Conservation (phyloP, 2,888 invertebrate genomes). For the Ochropleura leucogaster region DNA sequence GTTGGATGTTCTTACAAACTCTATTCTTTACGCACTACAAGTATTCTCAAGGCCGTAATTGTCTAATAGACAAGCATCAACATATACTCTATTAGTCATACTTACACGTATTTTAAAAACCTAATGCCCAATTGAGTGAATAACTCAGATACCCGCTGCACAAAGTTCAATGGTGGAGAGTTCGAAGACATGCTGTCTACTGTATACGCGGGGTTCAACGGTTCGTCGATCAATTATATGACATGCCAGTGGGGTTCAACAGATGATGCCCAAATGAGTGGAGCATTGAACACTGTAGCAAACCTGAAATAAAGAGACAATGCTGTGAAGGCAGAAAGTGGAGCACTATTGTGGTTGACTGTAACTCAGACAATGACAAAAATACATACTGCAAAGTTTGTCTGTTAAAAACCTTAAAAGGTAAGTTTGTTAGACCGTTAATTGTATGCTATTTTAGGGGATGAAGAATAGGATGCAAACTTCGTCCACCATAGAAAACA, state of each 20-base stretch:
- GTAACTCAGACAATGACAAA: too few relatives aligned
- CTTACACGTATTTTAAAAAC: conserved; percentile 58
- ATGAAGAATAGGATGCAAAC: too few relatives aligned
- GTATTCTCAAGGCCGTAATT: background rate
- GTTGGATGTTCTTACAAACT: too few relatives aligned
- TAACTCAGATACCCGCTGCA: conserved; percentile 71
- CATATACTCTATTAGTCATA: conserved; percentile 7
- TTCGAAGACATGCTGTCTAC: conserved; percentile 61
- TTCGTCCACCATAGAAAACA: too few relatives aligned
- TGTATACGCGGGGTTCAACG: conserved; percentile 75
- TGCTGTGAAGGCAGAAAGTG: background rate
- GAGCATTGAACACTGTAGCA: conserved; percentile 72
- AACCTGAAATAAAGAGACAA: conserved; percentile 66
- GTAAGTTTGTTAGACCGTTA: too few relatives aligned
- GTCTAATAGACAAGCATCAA: background rate
- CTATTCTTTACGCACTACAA: background rate
- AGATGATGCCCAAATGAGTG: conserved; percentile 74
- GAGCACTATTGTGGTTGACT: too few relatives aligned
- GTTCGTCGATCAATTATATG: conserved; percentile 73
- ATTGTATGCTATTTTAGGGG: too few relatives aligned
- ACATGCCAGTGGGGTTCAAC: conserved; percentile 75
- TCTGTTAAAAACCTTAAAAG: too few relatives aligned
- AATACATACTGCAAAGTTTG: too few relatives aligned
- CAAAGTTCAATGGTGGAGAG: conserved; percentile 74
- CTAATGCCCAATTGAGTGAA: conserved; percentile 53